phyloP scores from a whole-genome alignment of 2,888 invertebrate genomes.

The Tineola bisselliella region DNA sequence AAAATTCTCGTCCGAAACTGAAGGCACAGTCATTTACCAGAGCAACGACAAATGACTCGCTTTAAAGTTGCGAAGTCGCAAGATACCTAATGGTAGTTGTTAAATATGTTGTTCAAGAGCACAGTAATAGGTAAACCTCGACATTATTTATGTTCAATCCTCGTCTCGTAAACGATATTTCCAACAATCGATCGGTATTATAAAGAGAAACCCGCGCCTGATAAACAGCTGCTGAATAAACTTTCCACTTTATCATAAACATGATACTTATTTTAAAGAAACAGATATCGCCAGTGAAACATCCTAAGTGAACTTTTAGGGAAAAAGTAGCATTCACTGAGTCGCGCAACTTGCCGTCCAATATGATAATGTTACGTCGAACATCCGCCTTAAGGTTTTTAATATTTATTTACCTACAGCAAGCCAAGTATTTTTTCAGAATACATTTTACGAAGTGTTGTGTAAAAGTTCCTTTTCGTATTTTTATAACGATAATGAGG shows the following conservation, averaged over 20 bases:
- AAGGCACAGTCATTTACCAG: slow-evolving; percentile 7
- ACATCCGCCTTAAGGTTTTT: slow-evolving; percentile 31
- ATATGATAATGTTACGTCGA: slow-evolving; percentile 34
- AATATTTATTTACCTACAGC: slow-evolving; percentile 32
- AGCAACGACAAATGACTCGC: slow-evolving; percentile 13
- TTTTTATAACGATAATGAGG: slow-evolving; percentile 41
- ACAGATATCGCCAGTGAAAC: background rate
- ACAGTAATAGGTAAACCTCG: slow-evolving; percentile 5
- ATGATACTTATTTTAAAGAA: background rate
- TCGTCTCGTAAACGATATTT: background rate
- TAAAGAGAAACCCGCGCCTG: background rate
- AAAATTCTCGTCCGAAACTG: slow-evolving; percentile 12
- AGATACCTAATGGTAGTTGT: slow-evolving; percentile 14
- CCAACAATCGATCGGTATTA: background rate
- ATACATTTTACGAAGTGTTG: slow-evolving; percentile 27
- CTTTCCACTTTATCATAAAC: slow-evolving; percentile 13
- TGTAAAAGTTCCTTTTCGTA: slow-evolving; percentile 28
- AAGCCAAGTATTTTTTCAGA: slow-evolving; percentile 26
- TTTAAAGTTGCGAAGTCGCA: slow-evolving; percentile 11
- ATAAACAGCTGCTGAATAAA: background rate
- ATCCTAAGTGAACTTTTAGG: slow-evolving; percentile 9
- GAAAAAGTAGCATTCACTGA: slow-evolving; percentile 25
- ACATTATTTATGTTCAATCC: background rate
- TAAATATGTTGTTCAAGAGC: background rate
- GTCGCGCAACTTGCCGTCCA: slow-evolving; percentile 31